Evolutionary conservation across 2,888 invertebrate species (phyloP).

Genomic region (Hermaeophaga mercurialis): DNA sequence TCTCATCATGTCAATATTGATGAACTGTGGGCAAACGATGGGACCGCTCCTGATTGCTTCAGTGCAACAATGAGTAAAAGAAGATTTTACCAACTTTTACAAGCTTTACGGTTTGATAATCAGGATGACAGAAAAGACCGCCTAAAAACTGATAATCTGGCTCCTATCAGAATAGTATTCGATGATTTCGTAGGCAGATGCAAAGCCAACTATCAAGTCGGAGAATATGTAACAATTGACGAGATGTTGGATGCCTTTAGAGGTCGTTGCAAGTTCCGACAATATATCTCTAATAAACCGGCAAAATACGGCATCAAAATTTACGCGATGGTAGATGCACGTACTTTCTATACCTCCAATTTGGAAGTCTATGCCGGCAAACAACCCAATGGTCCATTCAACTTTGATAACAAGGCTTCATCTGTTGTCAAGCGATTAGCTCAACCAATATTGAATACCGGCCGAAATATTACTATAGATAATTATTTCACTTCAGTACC

Average conservation of each 20-base stretch:
- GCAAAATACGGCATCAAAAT: slow-evolving; percentile 46
- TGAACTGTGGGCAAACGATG: slow-evolving; percentile 18
- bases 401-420: slow-evolving; percentile 26
- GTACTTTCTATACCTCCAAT: slow-evolving; percentile 39
- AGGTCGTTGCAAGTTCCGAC: slow-evolving; percentile 42
- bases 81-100: slow-evolving; percentile 3
- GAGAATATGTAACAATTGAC: slow-evolving; percentile 10
- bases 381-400: slow-evolving; percentile 39
- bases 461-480: slow-evolving; percentile 4
- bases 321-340: slow-evolving; percentile 40
- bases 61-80: background rate
- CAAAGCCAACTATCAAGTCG: background rate
- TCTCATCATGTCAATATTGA: too few relatives aligned
- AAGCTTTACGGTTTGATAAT: slow-evolving; percentile 2
- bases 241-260: slow-evolving; percentile 32
- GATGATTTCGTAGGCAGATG: slow-evolving; percentile 4
- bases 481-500: slow-evolving; percentile 7
- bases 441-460: background rate
- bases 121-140: background rate
- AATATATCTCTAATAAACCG: slow-evolving; percentile 47
- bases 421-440: slow-evolving; percentile 29
- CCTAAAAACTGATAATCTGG: slow-evolving; percentile 12
- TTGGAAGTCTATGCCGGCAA: slow-evolving; percentile 41
- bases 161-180: slow-evolving; percentile 13
- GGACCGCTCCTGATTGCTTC: slow-evolving; percentile 3